Base-by-base conservation (phyloP, 2,888 invertebrate species). In the Mongoloraphidia duomilia region DNA sequence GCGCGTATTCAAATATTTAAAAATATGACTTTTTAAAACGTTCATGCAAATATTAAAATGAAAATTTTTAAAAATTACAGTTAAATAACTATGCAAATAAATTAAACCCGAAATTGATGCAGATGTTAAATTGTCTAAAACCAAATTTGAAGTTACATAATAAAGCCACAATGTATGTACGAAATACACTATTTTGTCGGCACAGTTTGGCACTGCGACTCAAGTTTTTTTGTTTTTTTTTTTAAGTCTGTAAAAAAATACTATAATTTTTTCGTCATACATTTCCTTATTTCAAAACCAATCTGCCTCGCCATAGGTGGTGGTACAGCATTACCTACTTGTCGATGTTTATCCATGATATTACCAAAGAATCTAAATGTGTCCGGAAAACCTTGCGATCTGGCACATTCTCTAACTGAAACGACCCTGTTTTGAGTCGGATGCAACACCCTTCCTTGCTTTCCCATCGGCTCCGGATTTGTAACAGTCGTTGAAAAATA, bases 401-500 rank as follows among this genome's bases (percentile, higher is more conserved):
- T 73, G 10, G 90, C 90, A 65, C 88, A 89, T 65, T 91, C 91
- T 10, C 89, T 68, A 10, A 90, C 86, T 52, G 87, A 86, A n/a
- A 91, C 86, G 1, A 90, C 83, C 50, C 90, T 73, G 59, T 79
- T 70, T 65, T 86, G 84, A 59, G 77, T 78, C 3, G 90, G 89
- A 67, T 90, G 90, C 54, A 90, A 68, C 46, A 90, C 86, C 58
- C 87, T 75, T 46, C 90, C 90, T 71, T 88, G 88, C 72, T 90
- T 90, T 54, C 88, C 88, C 86, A 90, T 89, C 2, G 90, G 90
- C 64, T 90, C 89, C 14, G 90, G 89, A 69, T 89, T 89, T 33
- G 84, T 84, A 51, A 84, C 79, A 1, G 88, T 89, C 1, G 90
- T 90, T 56, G 82, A 80, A 66, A 89, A 90, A 71, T 82, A 87